phyloP scores from a whole-genome alignment of 1,140 invertebrate species.

The Aradophagus sp. region DNA sequence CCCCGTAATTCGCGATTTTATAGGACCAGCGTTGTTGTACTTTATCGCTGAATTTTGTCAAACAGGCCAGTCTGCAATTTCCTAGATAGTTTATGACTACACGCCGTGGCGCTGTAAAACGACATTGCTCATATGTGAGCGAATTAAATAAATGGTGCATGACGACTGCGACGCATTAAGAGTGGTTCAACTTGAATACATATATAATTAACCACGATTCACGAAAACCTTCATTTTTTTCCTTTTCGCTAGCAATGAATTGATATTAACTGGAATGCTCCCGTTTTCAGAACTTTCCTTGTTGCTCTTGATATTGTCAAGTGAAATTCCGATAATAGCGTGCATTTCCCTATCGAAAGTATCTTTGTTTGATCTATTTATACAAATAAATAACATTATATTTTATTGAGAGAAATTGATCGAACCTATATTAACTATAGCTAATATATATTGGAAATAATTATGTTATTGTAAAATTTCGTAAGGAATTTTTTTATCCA shows the following conservation, averaged over 20 bases:
- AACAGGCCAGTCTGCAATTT: conserved; percentile 23
- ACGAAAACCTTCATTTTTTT: conserved; percentile 30
- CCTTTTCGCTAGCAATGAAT: conserved; percentile 12
- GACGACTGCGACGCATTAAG: conserved; percentile 40
- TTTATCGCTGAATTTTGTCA: conserved; percentile 35
- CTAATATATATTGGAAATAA: too few relatives aligned
- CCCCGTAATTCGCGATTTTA: not conserved
- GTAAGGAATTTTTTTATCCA: too few relatives aligned
- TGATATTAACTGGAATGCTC: conserved; percentile 38
- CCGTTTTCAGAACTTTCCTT: conserved; percentile 8
- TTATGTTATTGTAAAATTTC: too few relatives aligned
- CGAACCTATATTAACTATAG: too few relatives aligned
- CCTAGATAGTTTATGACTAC: conserved; percentile 30
- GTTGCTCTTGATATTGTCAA: too few relatives aligned
- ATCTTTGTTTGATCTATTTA: too few relatives aligned
- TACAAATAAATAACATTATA: too few relatives aligned
- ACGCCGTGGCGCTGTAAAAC: conserved; percentile 14
- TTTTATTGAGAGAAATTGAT: too few relatives aligned
- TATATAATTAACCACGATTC: conserved; percentile 43
- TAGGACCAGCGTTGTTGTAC: conserved; percentile 13
- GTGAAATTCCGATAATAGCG: too few relatives aligned
- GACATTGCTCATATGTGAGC: conserved; percentile 22
- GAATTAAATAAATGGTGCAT: conserved; percentile 50
- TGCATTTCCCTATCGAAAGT: too few relatives aligned
- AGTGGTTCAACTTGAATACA: conserved; percentile 31